Conservation (phyloP, 2,888 invertebrate species). For the Hirtodrosophila cameraria region DNA sequence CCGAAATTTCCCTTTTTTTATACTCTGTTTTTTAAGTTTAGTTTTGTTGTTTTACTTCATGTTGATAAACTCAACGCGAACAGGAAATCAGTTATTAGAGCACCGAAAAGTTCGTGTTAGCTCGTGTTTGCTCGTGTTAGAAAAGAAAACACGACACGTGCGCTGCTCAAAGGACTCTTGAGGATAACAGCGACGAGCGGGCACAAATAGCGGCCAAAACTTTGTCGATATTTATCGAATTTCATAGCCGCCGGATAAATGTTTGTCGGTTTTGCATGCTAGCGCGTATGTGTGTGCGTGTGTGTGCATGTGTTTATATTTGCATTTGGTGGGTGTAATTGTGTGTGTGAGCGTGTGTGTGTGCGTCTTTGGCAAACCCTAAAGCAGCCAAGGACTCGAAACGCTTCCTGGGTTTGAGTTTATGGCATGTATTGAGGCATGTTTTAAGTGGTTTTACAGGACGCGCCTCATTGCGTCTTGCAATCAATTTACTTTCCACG, state of each 20-base stretch:
- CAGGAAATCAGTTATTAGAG: no score
- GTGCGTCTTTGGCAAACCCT: slow-evolving; percentile 36
- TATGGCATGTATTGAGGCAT: slow-evolving; percentile 82
- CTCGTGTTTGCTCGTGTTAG: no score
- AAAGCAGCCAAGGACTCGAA: slow-evolving; percentile 21
- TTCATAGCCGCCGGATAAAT: slow-evolving; percentile 77
- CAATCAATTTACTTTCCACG: slow-evolving; percentile 78
- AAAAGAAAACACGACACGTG: no score
- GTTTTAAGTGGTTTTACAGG: slow-evolving; percentile 83
- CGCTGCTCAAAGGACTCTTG: slow-evolving; percentile 1
- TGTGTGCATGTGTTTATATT: slow-evolving; percentile 26
- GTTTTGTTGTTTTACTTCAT: no score
- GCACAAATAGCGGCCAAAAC: slow-evolving; percentile 44
- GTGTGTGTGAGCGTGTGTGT: slow-evolving; percentile 9
- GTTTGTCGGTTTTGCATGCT: slow-evolving; percentile 63
- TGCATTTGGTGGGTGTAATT: slow-evolving; percentile 34
- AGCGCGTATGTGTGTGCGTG: slow-evolving; percentile 18
- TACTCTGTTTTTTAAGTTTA: no score
- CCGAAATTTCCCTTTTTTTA: no score
- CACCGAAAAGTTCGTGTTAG: no score
- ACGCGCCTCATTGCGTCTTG: slow-evolving; percentile 82
- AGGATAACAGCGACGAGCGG: slow-evolving; percentile 17
- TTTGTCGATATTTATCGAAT: slow-evolving; percentile 80
- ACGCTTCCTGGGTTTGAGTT: slow-evolving; percentile 63
- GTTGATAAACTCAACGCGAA: no score